Base-by-base conservation (phyloP, 2,113 vertebrate genomes). In the Paratilapia polleni region DNA sequence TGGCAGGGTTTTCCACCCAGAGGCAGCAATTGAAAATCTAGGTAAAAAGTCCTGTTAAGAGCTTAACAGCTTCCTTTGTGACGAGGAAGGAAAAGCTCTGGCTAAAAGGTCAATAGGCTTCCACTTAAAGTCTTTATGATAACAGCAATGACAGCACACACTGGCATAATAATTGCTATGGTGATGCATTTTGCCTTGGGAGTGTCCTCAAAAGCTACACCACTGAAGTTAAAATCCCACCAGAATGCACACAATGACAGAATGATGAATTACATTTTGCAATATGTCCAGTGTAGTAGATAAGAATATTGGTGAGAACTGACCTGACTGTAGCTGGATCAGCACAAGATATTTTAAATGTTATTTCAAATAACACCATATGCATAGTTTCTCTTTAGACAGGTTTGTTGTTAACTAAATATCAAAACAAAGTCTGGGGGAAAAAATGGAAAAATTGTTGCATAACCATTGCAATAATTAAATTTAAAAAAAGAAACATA, bases 11-110 rank as follows among this genome's bases (percentile, higher is more conserved):
- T 77, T 86, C 77, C 77, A 83, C 78, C 76, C 41, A 73, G 63
- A 91, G 36, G 88, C 81, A 68, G 86, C 84, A 89, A 88, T 89
- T 80, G 86, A 85, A 88, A 89, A 91, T 90, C 75, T 81, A 82
- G 86, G 87, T 82, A 84, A 91, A 88, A 92, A 92, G 88, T 92
- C 93, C 86, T 76, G 80, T 83, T 89, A 93, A 94, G 88, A 91
- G 84, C 88, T 94, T 91, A 93, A 94, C 89, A 83, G 85, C 85
- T 73, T 84, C 80, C 73, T 89, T 81, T 80, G 82, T 92, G 89
- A 93, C 82, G 74, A 83, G 70, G 26, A 76, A 88, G 86, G 80
- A 77, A 86, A 84, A 86, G 89, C n/a, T 19, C 52, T 14, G 61
- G 89, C 84, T 81, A 77, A 92, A 92, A 94, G 91, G 93, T 94